Base-by-base conservation (phyloP, 2,888 invertebrate genomes). In the Eilema sororculum region DNA sequence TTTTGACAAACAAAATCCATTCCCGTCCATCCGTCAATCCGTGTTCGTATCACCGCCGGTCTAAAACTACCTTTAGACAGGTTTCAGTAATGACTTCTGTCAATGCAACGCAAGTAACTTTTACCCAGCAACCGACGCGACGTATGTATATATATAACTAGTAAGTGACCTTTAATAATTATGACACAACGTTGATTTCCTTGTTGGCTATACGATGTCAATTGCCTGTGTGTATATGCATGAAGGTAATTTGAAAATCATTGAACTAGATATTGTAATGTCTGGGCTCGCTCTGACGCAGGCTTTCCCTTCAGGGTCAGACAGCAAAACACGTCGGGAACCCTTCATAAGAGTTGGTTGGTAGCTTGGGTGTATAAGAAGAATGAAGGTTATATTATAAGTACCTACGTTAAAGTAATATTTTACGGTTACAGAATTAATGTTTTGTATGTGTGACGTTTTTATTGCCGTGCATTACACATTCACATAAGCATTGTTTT, bases 151-250 rank as follows among this genome's bases (percentile, higher is more conserved):
- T 74, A 79, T 81, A 82, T 84, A 86, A 80, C 87, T 52, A 46
- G 46, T 52, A 79, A 85, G 84, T 89, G 87, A 87, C 89, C 88
- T 89, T 78, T 72, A 57, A 46, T 67, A 52, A 52, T 52, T 52
- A 52, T 59, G 69, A 68, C 71, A 64, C 68, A 52, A 52, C 52
- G 67, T 72, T 72, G 75, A 84, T 84, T 89, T 89, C 88, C 88
- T 85, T 78, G 80, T 89, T 80, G 71, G 69, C 71, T 72, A 20
- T 41, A 41, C 57, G 57, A 24, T 65, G 63, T 25, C 68, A 16
- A 64, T 30, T 71, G 63, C 8, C 28, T 20, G 25, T 67, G 41
- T 72, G 41, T 62, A 58, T 68, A 41, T 71, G 61, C 62, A 69
- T 66, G 72, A 78, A 80, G 78, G 75, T 81, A 82, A 82, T 80